Evolutionary conservation across 1,140 invertebrate genomes (phyloP).

Genomic region (Drosophila trapezifrons): DNA sequence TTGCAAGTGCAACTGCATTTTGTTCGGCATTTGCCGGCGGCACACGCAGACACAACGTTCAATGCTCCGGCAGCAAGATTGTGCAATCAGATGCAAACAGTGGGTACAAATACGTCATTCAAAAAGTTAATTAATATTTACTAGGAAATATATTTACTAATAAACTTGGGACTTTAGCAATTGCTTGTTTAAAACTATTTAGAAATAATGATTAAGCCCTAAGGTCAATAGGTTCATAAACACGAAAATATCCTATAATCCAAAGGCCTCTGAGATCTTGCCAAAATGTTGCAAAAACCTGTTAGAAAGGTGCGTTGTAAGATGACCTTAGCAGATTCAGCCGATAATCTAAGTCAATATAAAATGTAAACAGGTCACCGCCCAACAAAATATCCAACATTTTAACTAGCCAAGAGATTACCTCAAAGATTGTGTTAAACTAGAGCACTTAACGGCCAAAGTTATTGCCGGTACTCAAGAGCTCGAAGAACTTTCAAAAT

Average conservation of each 20-base stretch:
- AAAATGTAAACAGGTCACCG: background rate
- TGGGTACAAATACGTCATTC: slow-evolving; percentile 2
- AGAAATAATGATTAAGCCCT: background rate
- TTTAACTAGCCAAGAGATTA: background rate
- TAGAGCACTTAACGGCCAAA: slow-evolving; percentile 3
- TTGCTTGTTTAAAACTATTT: background rate
- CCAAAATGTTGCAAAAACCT: slow-evolving; percentile 13
- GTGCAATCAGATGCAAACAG: slow-evolving; percentile 47
- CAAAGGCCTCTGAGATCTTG: slow-evolving; percentile 8
- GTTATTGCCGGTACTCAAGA: slow-evolving; percentile 4
- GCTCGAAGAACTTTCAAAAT: slow-evolving; percentile 17
- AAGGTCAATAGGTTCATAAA: slow-evolving; percentile 13
- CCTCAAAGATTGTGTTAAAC: background rate
- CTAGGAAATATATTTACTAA: background rate
- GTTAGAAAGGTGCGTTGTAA: background rate
- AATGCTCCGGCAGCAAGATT: slow-evolving; percentile 48
- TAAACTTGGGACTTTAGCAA: background rate
- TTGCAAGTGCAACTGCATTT: slow-evolving; percentile 78
- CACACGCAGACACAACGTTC: slow-evolving; percentile 22
- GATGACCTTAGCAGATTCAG: slow-evolving; percentile 7
- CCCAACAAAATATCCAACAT: background rate
- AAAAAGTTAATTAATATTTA: background rate
- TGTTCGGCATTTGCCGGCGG: slow-evolving; percentile 26
- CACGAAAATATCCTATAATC: background rate
- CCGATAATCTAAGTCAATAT: slow-evolving; percentile 6